These are phyloP conservation scores for Mythimna vitellina DNA, from an alignment of 2,888 invertebrate species.

Conservation along the genomic window DNA sequence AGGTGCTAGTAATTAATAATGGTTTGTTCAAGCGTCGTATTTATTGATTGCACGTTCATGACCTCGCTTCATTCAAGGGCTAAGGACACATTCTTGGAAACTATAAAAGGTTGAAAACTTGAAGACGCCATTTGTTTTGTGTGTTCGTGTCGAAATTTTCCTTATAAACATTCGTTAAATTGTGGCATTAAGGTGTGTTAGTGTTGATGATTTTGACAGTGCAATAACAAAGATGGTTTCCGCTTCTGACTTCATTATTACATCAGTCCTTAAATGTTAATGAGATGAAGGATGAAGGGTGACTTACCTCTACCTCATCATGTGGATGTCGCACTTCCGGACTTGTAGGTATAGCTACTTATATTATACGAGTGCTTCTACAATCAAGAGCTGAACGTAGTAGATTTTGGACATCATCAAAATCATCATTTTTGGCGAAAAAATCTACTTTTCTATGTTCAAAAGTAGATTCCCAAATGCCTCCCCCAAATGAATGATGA, in stretches of 20 bases:
- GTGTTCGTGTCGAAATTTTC: conserved; percentile 58
- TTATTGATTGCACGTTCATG: conserved; percentile 64
- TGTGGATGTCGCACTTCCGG: background rate
- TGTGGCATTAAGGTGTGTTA: conserved; percentile 13
- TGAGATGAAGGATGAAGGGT: background rate
- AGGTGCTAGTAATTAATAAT: conserved; percentile 62
- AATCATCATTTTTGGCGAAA: too few species aligned
- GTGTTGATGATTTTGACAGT: conserved; percentile 9
- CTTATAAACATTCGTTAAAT: conserved; percentile 51
- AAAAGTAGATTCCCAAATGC: too few species aligned
- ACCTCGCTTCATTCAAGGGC: conserved; percentile 65
- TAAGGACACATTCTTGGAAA: conserved; percentile 71
- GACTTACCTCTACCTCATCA: background rate
- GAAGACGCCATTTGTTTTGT: conserved; percentile 53
- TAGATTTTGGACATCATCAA: too few species aligned
- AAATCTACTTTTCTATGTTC: too few species aligned
- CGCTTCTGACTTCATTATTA: conserved; percentile 29
- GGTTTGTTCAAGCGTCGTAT: conserved; percentile 62
- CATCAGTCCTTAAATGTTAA: background rate
- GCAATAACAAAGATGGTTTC: conserved; percentile 10
- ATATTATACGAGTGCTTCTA: too few species aligned
- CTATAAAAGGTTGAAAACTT: conserved; percentile 60
- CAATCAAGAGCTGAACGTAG: too few species aligned
- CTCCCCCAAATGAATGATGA: too few species aligned
- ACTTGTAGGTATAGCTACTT: background rate